Base-by-base conservation (phyloP, 2,888 invertebrate genomes). In the Keiferia lycopersicella region DNA sequence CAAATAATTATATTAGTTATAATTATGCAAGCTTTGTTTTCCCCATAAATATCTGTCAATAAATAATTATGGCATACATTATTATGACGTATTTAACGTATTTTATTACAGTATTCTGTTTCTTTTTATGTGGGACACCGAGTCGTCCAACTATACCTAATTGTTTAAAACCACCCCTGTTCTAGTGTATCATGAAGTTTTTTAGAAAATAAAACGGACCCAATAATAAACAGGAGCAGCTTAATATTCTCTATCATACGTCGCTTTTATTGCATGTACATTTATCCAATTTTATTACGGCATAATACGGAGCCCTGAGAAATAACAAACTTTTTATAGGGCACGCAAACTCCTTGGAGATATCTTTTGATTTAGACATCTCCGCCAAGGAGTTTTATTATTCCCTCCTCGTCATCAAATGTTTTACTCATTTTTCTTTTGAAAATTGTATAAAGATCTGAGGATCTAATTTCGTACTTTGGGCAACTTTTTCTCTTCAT, bases 281-380 rank as follows among this genome's bases (percentile, higher is more conserved):
- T 45, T 14, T 45, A 64, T 7, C 56, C 30, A 63, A 60, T 65
- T 65, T 65, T 63, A 65, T 63, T 53, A 56, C 38, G 30, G n/a
- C 61, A 39, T 61, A 20, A 61, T 61, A n/a, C 30, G 57, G 62
- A 34, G 12, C 34, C 26, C 38, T 60, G 61, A 41, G 22, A 38
- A 45, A 62, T 41, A 65, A 57, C 56, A 63, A 60, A 62, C 53
- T 60, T 59, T 62, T 66, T 61, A 56, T 48, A 59, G 18, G 60
- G 51, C 53, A 64, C 38, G n/a, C 51, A 57, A 53, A 64, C 38
- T 64, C 62, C 59, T 10, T 16, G 39, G 60, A 65, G 67, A 66
- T 66, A 63, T 66, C 68, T 68, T 68, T 69, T 69, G 69, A 67
- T 68, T 69, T 65, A 65, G 65, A 68, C 68, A 64, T 64, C 67